Evolutionary conservation across 2,888 invertebrate species (phyloP).

Genomic region (Drosophila lutescens): DNA sequence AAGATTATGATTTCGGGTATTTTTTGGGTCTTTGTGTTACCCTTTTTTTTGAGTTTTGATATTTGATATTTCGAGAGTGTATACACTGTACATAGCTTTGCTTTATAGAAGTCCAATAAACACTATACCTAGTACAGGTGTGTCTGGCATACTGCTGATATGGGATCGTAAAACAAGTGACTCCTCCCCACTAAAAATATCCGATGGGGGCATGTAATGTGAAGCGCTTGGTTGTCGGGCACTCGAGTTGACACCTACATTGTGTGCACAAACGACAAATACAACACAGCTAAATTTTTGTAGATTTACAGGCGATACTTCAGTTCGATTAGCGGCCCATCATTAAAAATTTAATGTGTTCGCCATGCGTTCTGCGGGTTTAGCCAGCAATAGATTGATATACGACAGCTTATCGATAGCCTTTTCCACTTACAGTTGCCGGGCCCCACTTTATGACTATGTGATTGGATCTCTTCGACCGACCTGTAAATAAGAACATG

Average conservation of each 20-base stretch:
- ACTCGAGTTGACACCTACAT: constrained; percentile 22
- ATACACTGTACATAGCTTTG: constrained; percentile 9
- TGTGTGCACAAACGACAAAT: constrained; percentile 8
- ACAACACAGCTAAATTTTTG: constrained; percentile 1
- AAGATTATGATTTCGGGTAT: constrained; percentile 57
- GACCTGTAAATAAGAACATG: constrained; percentile 59
- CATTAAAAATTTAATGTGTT: constrained; percentile 48
- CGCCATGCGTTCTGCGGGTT: constrained; percentile 10
- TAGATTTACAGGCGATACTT: constrained; percentile 50
- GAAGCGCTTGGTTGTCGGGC: constrained; percentile 16
- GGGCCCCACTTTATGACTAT: constrained; percentile 40
- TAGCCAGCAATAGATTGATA: constrained; percentile 41
- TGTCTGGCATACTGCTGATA: constrained; percentile 25
- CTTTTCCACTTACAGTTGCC: constrained; percentile 56
- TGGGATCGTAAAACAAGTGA: constrained; percentile 29
- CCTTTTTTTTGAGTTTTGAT: not conserved
- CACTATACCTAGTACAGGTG: constrained; percentile 8
- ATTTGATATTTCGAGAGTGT: constrained; percentile 9
- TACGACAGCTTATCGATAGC: constrained; percentile 40
- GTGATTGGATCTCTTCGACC: constrained; percentile 35
- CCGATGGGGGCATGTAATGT: constrained; percentile 24
- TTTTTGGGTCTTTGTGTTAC: constrained; percentile 19
- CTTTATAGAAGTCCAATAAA: constrained; percentile 45
- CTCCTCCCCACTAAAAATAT: constrained; percentile 20
- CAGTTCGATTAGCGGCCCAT: constrained; percentile 49